A percentile compares a stretch with the other conserved stretches of the same genome.
These are phyloP conservation scores for Heliothis subflexa DNA, from an alignment of 1,140 invertebrate genomes.

Conservation along the genomic window DNA sequence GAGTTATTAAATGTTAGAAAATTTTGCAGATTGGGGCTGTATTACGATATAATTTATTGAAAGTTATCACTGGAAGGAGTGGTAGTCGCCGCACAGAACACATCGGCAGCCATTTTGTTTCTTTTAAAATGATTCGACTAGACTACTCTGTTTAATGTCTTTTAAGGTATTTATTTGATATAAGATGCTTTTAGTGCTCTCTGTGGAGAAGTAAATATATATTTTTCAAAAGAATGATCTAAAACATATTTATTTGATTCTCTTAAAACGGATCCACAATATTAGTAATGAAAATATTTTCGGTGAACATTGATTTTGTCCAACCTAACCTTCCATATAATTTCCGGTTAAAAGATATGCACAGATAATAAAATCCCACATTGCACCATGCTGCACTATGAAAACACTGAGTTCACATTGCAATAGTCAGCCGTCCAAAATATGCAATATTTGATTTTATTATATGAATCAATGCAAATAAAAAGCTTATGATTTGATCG, in stretches of 20 bases:
- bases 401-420: not conserved
- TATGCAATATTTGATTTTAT: too few species aligned
- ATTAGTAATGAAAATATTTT: not conserved
- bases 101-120: slow-evolving; percentile 77
- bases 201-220: too few species aligned
- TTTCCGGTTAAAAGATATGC: not conserved
- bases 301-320: slow-evolving; percentile 43
- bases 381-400: not conserved
- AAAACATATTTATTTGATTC: too few species aligned
- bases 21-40: not conserved
- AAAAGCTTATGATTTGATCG: too few species aligned
- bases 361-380: not conserved
- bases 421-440: too few species aligned
- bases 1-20: slow-evolving; percentile 7
- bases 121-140: slow-evolving; percentile 49
- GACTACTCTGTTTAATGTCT: slow-evolving; percentile 39
- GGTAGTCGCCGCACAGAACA: slow-evolving; percentile 63
- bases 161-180: not conserved
- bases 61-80: slow-evolving; percentile 53
- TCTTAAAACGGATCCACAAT: slow-evolving; percentile 2
- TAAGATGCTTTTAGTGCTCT: not conserved
- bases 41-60: slow-evolving; percentile 22
- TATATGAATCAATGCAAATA: too few species aligned
- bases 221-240: too few species aligned
- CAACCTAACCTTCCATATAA: not conserved